Evolutionary conservation across 2,113 vertebrate species (phyloP), one percentile per base, ranked within the genome.

Genomic region (Elephas maximus): DNA sequence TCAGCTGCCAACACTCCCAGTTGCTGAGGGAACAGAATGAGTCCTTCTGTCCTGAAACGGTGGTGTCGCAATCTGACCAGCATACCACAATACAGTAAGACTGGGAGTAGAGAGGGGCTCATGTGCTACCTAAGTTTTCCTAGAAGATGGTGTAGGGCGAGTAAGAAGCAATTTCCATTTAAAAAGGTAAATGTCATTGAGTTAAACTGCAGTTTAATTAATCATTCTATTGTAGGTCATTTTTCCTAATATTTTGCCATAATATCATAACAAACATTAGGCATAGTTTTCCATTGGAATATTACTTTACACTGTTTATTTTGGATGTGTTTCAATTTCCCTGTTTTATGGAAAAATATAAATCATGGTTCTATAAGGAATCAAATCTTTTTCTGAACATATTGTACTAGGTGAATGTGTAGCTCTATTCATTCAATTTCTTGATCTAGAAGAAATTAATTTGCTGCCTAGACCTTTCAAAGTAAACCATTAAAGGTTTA

Each of bases 371-470:
- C 26, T 45, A 12, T 81, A 77, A 88, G 63, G 48, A 87, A 45
- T 9, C 88, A 10, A 69, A 90, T 83, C 53, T 63, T 76, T 85
- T 91, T 94, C 65, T 95, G 37, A 80, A 69, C 76, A 67, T 84
- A 15, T 63, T 88, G 17, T 81, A 26, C 23, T 37, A 63, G 26
- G 37, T 17, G 21, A 91, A 6, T 81, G 8, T 7, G 62, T 60
- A 24, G 1, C 30, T 93, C 24, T 11, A n/a, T 62, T 82, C n/a
- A 37, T 41, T 93, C 41, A 88, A 41, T 18, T 78, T 65, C 37
- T 94, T 73, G 62, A 62, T 84, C 33, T 90, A 80, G 78, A 33
- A 88, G 62, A 76, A 73, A 88, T 90, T 94, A 92, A 51, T 88
- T 91, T 94, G 12, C 30, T 78, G 10, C 44, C 71, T 85, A 53